Base-by-base conservation (phyloP, 2,797 vertebrate species). In the Malurus splendens region DNA sequence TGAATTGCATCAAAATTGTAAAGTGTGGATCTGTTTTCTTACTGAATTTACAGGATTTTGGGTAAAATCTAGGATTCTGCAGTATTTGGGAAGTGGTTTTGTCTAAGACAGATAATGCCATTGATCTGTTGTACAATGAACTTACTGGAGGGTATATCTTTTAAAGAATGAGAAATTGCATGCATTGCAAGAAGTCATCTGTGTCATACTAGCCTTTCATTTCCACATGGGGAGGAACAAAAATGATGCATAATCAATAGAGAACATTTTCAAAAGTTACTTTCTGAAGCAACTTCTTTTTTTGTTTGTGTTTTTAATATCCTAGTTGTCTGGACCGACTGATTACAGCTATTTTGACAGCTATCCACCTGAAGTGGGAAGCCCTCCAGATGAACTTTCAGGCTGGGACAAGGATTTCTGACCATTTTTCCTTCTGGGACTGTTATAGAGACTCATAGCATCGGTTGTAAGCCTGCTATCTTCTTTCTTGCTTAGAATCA, bases 401-500 rank as follows among this genome's bases (percentile, higher is more conserved):
- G 99, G 99, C 54, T 99, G 99, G 99, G 99, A 99, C 93, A 97
- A 98, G 85, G 98, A 99, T 96, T 99, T 99, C 96, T 99, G 96
- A 98, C 51, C 32, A 62, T 84, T 66, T 50, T 44, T 42, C 28
- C 41, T 82, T 62, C 74, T 33, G 50, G 42, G 3, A 42, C 36
- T 28, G 19, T 65, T 68, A 27, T 7, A 82, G 50, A 65, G n/a
- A 42, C n/a, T 47, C 32, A 32, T 12, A 50, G 33, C 60, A 70
- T 54, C 30, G 20, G 14, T 70, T 50, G 50, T 45, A 45, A 23
- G 44, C 22, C 44, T 45, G 44, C 44, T 68, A 3, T 62, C 25
- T 62, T 55, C 32, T 79, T 89, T 76, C 45, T 67, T 74, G 45
- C 28, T 71, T 86, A 59, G 75, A 82, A 71, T 68, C 20, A 33